Conservation (phyloP, 2,113 vertebrate species). For the Myocastor coypus region DNA sequence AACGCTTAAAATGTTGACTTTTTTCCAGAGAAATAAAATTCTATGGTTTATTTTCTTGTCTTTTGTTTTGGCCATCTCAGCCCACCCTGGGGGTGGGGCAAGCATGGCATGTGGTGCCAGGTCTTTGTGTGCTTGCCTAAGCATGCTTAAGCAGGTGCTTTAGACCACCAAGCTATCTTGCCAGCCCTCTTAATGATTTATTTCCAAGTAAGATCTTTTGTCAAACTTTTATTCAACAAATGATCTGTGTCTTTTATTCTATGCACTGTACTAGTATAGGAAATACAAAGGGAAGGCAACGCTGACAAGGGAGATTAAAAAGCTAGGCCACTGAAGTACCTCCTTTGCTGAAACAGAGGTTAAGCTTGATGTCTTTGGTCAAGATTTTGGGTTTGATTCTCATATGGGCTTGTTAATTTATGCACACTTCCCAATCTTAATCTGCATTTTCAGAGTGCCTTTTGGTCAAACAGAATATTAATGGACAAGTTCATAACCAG, state of each 20-base stretch:
- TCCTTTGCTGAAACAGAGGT: background rate
- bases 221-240: slow-evolving; percentile 37
- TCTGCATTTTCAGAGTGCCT: background rate
- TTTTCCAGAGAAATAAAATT: slow-evolving; percentile 49
- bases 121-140: too few species aligned
- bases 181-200: too few species aligned
- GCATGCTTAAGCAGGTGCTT: too few species aligned
- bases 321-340: background rate
- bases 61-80: too few species aligned
- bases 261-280: background rate
- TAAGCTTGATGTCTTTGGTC: background rate
- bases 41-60: slow-evolving; percentile 18
- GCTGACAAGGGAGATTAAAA: background rate
- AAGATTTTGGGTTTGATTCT: slow-evolving; percentile 14
- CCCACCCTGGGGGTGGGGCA: too few species aligned
- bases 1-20: slow-evolving; percentile 40
- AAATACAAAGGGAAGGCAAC: background rate
- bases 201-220: slow-evolving; percentile 29
- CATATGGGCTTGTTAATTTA: background rate
- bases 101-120: too few species aligned
- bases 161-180: too few species aligned
- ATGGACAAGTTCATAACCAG: background rate
- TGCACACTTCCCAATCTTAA: background rate
- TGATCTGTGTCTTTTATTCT: background rate
- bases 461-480: background rate